Base-by-base conservation (phyloP, 2,113 vertebrate genomes). In the Dromas ardeola region DNA sequence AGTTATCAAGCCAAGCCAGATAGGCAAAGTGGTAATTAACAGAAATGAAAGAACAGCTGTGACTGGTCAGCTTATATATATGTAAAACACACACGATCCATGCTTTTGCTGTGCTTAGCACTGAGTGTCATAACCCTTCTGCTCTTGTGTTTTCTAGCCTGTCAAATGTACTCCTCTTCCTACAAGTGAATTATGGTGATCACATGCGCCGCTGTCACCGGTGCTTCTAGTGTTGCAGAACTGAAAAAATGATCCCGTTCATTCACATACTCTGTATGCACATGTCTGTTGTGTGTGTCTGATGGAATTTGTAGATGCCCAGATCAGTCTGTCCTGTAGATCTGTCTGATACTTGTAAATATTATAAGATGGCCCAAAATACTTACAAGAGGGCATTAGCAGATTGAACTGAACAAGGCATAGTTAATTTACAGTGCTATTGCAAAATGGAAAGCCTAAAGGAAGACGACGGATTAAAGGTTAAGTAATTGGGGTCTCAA, bases 401-500 rank as follows among this genome's bases (percentile, higher is more conserved):
- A 94, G 81, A 89, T 76, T 89, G 70, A 95, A 71, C 20, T 43
- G 56, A 87, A 40, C n/a, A 79, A 84, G 21, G 30, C 52, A 47
- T n/a, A 22, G 84, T 52, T 59, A 74, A 69, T 87, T 95, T 81
- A 50, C 81, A 86, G 77, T 78, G 50, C 55, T 83, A 26, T 72
- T 94, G 52, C 56, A 50, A 89, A 91, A 82, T 50, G 52, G 61
- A 84, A 96, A 94, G 80, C 66, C 81, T 67, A 65, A 49, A 87
- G 70, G 47, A 94, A 91, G 86, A 81, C 42, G 69, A 43, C 52
- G 83, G 89, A 93, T 96, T 96, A 96, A 76, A 95, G 43, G 52
- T 95, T 91, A 96, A 96, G 95, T 96, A 90, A 91, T 84, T 95
- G 81, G 73, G 40, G 65, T 94, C 70, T 95, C 86, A 95, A 16